These are phyloP conservation scores for Drosophila setosimentum DNA, from an alignment of 2,888 invertebrate species.

Conservation along the genomic window DNA sequence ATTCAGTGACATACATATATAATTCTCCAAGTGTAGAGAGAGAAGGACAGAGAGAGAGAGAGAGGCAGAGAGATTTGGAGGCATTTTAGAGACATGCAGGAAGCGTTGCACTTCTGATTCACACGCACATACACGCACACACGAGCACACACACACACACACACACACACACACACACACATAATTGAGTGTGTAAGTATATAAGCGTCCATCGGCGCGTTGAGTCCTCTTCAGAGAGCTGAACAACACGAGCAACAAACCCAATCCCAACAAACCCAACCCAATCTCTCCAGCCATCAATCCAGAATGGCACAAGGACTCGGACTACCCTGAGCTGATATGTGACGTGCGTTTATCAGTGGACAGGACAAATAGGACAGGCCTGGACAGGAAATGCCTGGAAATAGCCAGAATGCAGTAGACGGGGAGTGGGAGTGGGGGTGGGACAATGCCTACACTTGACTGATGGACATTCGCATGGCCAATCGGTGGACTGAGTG, in stretches of 20 bases:
- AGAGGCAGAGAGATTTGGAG: slow-evolving; percentile 10
- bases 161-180: background rate
- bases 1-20: background rate
- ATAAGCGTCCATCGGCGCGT: slow-evolving; percentile 66
- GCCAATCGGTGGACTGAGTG: background rate
- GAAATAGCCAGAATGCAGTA: background rate
- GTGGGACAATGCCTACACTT: slow-evolving; percentile 32
- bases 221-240: slow-evolving; percentile 15
- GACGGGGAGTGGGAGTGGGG: background rate
- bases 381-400: slow-evolving; percentile 7
- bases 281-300: slow-evolving; percentile 70
- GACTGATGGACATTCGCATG: slow-evolving; percentile 49
- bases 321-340: slow-evolving; percentile 56
- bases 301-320: slow-evolving; percentile 65
- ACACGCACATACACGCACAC: background rate
- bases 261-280: slow-evolving; percentile 10
- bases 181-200: slow-evolving; percentile 24
- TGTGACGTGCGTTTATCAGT: slow-evolving; percentile 79
- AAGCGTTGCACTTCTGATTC: slow-evolving; percentile 35
- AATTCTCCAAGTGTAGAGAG: background rate
- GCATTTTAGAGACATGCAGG: slow-evolving; percentile 46
- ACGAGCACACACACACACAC: slow-evolving; percentile 10
- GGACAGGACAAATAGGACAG: slow-evolving; percentile 31
- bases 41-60: background rate
- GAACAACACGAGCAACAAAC: slow-evolving; percentile 4